phyloP scores from a whole-genome alignment of 2,888 invertebrate genomes.

The Ectropis crepuscularia region DNA sequence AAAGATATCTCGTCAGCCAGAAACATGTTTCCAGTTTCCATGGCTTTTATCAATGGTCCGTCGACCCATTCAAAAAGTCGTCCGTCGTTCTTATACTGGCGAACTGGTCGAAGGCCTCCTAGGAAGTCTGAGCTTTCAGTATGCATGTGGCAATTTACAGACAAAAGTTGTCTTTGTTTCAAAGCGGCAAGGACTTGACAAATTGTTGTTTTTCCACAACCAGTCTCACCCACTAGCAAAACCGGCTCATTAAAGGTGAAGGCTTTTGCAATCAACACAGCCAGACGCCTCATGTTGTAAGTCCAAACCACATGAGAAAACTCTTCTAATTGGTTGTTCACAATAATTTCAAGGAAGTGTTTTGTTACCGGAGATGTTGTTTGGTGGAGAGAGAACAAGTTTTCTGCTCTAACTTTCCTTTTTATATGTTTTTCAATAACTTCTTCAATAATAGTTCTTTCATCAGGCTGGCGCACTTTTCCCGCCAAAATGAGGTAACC shows the following conservation, averaged over 20 bases:
- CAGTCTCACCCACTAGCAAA: constrained; percentile 98
- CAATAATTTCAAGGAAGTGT: constrained; percentile 87
- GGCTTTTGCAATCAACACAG: constrained; percentile 92
- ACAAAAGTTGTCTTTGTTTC: constrained; percentile 87
- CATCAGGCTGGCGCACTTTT: constrained; percentile 93
- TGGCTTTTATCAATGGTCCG: constrained; percentile 96
- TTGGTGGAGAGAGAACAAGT: constrained; percentile 88
- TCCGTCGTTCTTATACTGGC: constrained; percentile 85
- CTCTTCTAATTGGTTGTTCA: constrained; percentile 79
- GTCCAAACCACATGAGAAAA: constrained; percentile 97
- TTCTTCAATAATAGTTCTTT: constrained; percentile 91
- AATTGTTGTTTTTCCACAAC: constrained; percentile 98
- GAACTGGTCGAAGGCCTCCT: constrained; percentile 96
- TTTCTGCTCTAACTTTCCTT: constrained; percentile 87
- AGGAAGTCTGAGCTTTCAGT: constrained; percentile 99
- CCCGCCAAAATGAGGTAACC: constrained; percentile 97
- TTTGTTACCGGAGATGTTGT: constrained; percentile 91
- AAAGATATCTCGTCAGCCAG: constrained; percentile 99
- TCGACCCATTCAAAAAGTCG: constrained; percentile 98
- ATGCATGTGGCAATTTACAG: constrained; percentile 99
- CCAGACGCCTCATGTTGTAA: constrained; percentile 92
- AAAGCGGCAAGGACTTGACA: constrained; percentile 94
- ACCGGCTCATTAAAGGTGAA: constrained; percentile 97
- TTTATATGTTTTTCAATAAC: constrained; percentile 92
- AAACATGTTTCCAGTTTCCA: constrained; percentile 94